Evolutionary conservation across 2,888 invertebrate species (phyloP), one percentile per base, ranked within the genome.

Genomic region (Gari tellinella): DNA sequence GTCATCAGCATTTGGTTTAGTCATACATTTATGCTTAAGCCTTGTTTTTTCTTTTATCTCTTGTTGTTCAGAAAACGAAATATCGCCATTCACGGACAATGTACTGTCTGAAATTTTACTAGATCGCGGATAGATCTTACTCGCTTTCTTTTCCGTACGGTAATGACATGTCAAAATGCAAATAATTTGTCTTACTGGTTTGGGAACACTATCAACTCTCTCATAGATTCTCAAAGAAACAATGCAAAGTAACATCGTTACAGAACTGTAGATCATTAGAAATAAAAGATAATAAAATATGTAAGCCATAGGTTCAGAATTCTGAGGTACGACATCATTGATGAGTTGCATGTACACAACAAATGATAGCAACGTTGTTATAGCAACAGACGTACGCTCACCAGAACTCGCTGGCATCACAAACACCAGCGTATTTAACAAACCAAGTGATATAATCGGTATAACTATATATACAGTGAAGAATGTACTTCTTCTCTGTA

Each of bases 301-400:
- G 38, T 55, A 46, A 3, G 75, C 53, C 46, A 80, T 60, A 2
- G 75, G 75, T 4, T 56, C 48, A 0, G 80, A 75, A 19, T 66
- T 72, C 38, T 64, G 53, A 3, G 80, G 75, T n/a, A 80, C 56
- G 37, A 68, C 64, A 14, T 55, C 57, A 63, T 68, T 80, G 1
- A 80, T 43, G 10, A 72, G 69, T 8, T 61, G 48, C 75, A 75
- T 75, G 61, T 66, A 80, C 2, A 80, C 72, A 3, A 68, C 43
- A 26, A 72, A 72, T 2, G 80, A 72, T 23, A 80, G 23, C 46
- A 69, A 72, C 19, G 58, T 38, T 3, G 80, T 80, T 3, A 80
- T 58, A 4, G 75, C 66, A 2, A 69, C 67, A 4, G 69, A 69
- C 2, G 67, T 61, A 5, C 72, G 37, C 17, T 80, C 80, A 2